A percentile compares a stretch with the other conserved stretches of the same genome.
Evolutionary conservation across 2,797 vertebrate species (phyloP).

Genomic region (Kryptopterus vitreolus): DNA sequence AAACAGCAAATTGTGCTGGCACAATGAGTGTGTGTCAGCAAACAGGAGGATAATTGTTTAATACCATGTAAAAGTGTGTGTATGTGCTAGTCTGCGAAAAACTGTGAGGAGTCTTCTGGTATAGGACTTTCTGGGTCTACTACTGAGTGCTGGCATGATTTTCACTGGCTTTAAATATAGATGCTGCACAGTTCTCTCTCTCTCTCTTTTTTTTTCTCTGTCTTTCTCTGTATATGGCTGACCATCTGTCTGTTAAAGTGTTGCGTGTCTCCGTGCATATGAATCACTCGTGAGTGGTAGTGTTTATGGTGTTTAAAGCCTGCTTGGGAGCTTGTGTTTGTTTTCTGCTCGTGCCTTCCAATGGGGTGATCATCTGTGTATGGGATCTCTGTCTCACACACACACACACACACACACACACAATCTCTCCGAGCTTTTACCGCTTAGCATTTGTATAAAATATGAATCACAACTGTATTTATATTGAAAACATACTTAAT

Average conservation of each 20-base stretch:
- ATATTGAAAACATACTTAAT: neutral
- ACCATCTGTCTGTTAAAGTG: conserved; percentile 33
- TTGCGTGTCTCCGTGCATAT: conserved; percentile 16
- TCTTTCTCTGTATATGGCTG: neutral
- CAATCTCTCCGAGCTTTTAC: neutral
- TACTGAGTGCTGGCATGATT: conserved; percentile 23
- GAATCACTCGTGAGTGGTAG: conserved; percentile 21
- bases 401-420: neutral
- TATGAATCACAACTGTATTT: conserved; percentile 23
- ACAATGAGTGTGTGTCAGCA: conserved; percentile 19
- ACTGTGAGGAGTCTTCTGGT: conserved; percentile 18
- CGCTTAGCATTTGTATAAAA: neutral
- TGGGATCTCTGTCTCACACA: neutral
- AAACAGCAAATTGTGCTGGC: conserved; percentile 12
- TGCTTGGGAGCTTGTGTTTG: conserved; percentile 32
- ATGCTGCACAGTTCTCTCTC: neutral
- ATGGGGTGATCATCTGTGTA: neutral
- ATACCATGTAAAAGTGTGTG: conserved; percentile 44
- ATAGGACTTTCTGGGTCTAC: conserved; percentile 30
- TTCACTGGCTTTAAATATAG: conserved; percentile 34
- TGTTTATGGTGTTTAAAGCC: conserved; percentile 22
- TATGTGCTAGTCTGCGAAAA: conserved; percentile 56
- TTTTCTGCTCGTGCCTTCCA: conserved; percentile 1
- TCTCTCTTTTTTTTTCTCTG: conserved; percentile 2
- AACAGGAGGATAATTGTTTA: conserved; percentile 36